Percentiles rank a stretch among this genome's conserved stretches.
Conservation (phyloP, 2,797 vertebrate species). For the Tarsius wallacei region DNA sequence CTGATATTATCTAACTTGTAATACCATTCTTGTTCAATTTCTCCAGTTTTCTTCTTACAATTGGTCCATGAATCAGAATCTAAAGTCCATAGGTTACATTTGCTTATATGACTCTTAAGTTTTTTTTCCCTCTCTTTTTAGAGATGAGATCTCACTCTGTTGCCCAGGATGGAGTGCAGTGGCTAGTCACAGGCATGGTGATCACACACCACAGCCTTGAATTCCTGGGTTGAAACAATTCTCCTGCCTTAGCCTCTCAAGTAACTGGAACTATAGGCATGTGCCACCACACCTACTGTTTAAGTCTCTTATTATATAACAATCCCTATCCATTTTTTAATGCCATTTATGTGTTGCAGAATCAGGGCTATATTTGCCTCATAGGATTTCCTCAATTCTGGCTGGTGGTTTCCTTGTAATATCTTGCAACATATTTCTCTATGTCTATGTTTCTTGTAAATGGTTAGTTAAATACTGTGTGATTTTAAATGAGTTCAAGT, state of each 20-base stretch:
- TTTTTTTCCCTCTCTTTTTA: neutral
- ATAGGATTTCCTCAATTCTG: conserved; percentile 24
- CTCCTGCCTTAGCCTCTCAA: neutral
- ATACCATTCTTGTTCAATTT: neutral
- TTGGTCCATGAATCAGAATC: neutral
- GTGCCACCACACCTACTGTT: neutral
- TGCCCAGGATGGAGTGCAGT: neutral
- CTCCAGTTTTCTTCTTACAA: neutral
- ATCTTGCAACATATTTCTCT: neutral
- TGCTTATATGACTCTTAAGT: neutral
- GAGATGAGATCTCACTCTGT: neutral
- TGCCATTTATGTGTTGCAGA: neutral
- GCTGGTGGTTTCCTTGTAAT: neutral
- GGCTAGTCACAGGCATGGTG: no score
- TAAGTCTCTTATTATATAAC: neutral
- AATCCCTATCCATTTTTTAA: neutral
- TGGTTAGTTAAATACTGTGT: neutral
- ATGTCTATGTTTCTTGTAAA: neutral
- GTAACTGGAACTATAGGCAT: neutral
- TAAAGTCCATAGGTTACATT: neutral
- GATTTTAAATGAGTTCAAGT: neutral
- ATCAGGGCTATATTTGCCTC: neutral
- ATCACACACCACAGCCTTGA: neutral
- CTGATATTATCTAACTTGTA: neutral
- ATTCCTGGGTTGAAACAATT: neutral